phyloP scores from a whole-genome alignment of 2,113 vertebrate genomes.

The Ctenomys sociabilis region DNA sequence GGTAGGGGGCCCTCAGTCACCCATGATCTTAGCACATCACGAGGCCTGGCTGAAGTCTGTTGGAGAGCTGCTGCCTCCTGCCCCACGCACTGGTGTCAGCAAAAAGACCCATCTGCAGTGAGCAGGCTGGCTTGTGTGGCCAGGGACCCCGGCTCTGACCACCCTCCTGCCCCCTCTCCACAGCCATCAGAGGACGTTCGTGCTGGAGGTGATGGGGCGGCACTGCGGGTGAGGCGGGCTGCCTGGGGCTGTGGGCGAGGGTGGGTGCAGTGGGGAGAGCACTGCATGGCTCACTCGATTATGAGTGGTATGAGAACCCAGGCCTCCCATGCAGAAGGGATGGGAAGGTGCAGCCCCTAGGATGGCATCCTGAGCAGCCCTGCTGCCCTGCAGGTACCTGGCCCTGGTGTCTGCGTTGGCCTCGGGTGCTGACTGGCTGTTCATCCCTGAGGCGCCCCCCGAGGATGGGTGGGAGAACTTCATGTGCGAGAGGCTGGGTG shows the following conservation, averaged over 20 bases:
- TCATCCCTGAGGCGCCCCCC: conserved; percentile 95
- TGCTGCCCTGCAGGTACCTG: conserved; percentile 84
- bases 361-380: background rate
- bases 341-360: rapidly evolving
- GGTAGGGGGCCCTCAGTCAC: rapidly evolving
- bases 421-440: conserved; percentile 96
- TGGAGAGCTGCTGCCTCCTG: background rate
- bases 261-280: too few species aligned
- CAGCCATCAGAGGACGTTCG: conserved; percentile 97
- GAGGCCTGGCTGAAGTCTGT: rapidly evolving
- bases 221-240: conserved; percentile 93
- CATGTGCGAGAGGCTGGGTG: conserved; percentile 92
- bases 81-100: background rate
- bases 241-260: rapidly evolving
- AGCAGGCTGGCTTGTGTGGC: background rate
- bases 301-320: rapidly evolving
- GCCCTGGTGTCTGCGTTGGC: conserved; percentile 94
- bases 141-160: background rate
- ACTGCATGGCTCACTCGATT: rapidly evolving
- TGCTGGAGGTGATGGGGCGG: conserved; percentile 97
- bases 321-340: background rate
- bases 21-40: background rate
- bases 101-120: background rate
- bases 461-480: conserved; percentile 94
- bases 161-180: background rate